phyloP scores from a whole-genome alignment of 2,797 vertebrate species.

The Rhinichthys osculus region DNA sequence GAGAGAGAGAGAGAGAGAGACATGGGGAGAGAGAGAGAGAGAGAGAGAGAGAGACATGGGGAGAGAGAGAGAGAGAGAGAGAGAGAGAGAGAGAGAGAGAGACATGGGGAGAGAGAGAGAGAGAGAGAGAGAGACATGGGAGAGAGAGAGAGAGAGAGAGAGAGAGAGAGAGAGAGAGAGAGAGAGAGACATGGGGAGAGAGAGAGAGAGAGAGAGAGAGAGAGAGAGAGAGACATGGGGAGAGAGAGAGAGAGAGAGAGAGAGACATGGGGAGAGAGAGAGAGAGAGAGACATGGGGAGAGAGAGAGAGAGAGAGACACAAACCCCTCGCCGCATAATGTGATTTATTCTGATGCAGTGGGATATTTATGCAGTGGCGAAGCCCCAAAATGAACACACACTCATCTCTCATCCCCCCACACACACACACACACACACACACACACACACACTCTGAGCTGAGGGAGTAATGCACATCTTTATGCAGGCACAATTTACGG shows the following conservation, averaged over 20 bases:
- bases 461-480: background rate
- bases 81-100: no score
- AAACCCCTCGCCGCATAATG: background rate
- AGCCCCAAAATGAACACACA: background rate
- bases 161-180: background rate
- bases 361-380: slow-evolving; percentile 12
- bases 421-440: background rate
- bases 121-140: background rate
- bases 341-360: slow-evolving; percentile 16
- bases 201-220: background rate
- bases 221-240: no score
- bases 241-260: background rate
- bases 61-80: background rate
- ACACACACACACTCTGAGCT: background rate
- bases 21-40: no score
- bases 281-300: background rate
- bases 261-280: background rate
- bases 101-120: background rate
- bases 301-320: background rate
- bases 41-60: background rate
- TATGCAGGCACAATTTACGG: background rate
- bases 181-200: background rate
- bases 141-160: background rate
- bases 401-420: background rate
- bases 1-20: no score